A percentile compares a stretch with the other conserved stretches of the same genome.
Conservation (phyloP, 2,113 vertebrate species). For the Corythornis madagascariensis region DNA sequence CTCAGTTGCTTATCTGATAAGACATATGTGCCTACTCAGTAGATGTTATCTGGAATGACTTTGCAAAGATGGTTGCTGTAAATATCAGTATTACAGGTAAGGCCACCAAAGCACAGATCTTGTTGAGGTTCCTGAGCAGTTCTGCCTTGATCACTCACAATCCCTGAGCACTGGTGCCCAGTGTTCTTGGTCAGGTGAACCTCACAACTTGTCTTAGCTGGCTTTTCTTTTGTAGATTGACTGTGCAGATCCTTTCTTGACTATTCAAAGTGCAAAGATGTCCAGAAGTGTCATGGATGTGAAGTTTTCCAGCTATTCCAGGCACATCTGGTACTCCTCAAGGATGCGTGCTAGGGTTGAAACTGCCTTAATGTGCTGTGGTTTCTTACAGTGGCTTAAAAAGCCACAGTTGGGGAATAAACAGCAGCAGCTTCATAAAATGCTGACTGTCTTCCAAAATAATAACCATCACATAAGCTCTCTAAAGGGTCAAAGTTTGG, state of each 20-base stretch:
- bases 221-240: background rate
- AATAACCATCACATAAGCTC: background rate
- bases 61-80: constrained; percentile 6
- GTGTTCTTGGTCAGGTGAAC: background rate
- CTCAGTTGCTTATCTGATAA: background rate
- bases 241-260: background rate
- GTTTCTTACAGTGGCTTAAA: constrained; percentile 18
- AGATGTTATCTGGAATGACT: background rate
- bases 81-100: background rate
- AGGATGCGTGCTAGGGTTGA: background rate
- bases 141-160: background rate
- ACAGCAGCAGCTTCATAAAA: background rate
- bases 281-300: background rate
- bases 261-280: background rate
- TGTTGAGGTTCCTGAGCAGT: background rate
- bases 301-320: background rate
- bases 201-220: background rate
- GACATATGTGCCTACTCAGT: background rate
- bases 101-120: background rate
- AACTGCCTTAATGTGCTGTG: background rate
- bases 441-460: background rate
- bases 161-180: background rate
- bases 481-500: background rate
- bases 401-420: background rate
- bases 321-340: constrained; percentile 5